phyloP scores from a whole-genome alignment of 2,113 vertebrate species.

The Crocuta crocuta region DNA sequence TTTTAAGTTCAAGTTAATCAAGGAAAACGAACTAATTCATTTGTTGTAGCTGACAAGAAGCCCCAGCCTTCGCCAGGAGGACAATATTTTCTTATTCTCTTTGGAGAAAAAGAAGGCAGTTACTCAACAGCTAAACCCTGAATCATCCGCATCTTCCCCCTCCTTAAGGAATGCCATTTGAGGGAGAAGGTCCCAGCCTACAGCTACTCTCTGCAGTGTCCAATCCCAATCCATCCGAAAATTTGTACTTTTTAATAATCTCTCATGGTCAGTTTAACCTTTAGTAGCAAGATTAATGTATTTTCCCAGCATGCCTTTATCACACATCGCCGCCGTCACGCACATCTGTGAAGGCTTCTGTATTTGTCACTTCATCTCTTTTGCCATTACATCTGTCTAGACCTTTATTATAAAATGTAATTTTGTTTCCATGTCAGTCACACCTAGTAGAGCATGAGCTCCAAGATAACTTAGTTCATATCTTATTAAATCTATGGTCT shows the following conservation, averaged over 20 bases:
- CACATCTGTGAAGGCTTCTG: neutral
- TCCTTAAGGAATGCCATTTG: neutral
- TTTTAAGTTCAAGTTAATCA: neutral
- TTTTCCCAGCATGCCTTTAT: neutral
- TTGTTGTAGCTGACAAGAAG: neutral
- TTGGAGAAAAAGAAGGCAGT: neutral
- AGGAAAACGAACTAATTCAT: slow-evolving; percentile 22
- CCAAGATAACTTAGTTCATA: neutral
- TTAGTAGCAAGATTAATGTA: neutral
- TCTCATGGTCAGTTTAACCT: neutral
- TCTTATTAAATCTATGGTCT: slow-evolving; percentile 63
- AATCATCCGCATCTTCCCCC: neutral
- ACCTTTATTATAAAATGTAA: slow-evolving; percentile 66
- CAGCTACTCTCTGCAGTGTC: neutral
- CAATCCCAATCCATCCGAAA: neutral
- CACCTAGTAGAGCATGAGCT: neutral
- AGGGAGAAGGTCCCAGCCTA: neutral
- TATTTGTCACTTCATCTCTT: neutral
- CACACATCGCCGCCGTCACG: neutral
- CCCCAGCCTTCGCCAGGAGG: neutral
- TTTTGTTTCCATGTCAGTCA: slow-evolving; percentile 54
- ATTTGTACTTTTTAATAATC: neutral
- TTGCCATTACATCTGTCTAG: slow-evolving; percentile 32
- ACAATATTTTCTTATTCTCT: neutral
- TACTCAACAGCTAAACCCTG: neutral